Conservation (phyloP, 2,888 invertebrate species). For the Dermolepida albohirtum region DNA sequence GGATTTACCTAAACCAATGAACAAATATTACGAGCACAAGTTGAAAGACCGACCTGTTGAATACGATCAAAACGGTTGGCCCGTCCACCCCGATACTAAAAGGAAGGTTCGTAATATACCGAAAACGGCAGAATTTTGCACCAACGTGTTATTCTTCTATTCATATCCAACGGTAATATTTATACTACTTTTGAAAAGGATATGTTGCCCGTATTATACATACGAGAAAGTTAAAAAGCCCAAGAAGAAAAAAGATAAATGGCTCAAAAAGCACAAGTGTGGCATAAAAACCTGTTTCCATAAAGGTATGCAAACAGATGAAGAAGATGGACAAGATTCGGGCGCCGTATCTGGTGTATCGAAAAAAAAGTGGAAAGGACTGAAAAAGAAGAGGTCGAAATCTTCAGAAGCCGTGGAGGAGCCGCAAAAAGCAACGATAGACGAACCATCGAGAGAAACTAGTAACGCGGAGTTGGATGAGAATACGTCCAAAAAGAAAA, state of each 20-base stretch:
- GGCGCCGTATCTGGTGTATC: background rate
- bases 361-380: background rate
- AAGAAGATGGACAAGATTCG: no score
- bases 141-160: constrained; percentile 71
- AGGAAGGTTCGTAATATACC: constrained; percentile 62
- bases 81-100: constrained; percentile 71
- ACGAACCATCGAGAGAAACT: no score
- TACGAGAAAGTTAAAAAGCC: constrained; percentile 6
- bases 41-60: constrained; percentile 64
- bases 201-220: constrained; percentile 51
- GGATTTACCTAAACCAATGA: constrained; percentile 66
- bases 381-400: background rate
- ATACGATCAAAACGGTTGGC: constrained; percentile 70
- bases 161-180: constrained; percentile 66
- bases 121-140: constrained; percentile 67
- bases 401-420: background rate
- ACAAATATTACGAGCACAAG: constrained; percentile 67
- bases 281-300: background rate
- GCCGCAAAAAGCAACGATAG: no score
- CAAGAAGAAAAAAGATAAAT: background rate
- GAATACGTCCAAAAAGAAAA: no score
- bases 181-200: constrained; percentile 48
- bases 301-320: constrained; percentile 1
- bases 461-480: no score
- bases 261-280: constrained; percentile 3